Base-by-base conservation (phyloP, 2,113 vertebrate genomes). In the Gavialis gangeticus region DNA sequence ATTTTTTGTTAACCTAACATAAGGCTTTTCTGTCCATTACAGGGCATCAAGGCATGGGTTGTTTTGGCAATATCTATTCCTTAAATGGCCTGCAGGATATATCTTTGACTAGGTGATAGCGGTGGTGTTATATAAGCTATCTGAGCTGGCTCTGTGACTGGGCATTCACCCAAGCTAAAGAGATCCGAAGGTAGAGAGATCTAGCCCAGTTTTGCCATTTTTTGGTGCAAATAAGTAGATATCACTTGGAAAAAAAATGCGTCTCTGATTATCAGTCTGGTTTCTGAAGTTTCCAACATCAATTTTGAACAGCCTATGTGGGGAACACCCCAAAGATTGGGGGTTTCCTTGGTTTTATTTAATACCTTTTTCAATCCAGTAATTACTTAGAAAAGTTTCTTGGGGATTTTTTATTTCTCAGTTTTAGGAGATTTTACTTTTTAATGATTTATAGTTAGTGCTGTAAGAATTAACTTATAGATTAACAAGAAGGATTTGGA, bases 1-100 rank as follows among this genome's bases (percentile, higher is more conserved):
- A 1, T 54, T 24, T 3, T 59, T 73, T 1, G 0, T 18, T 3
- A 1, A 0, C n/a, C 55, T 5, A 1, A 12, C 12, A 28, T 21
- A 9, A 60, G n/a, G 25, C 67, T 22, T 19, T 14, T 69, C 24
- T 30, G 2, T 15, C 7, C 25, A 14, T 30, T 1, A 2, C 17
- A n/a, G 10, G 71, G 46, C 46, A 46, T 46, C 34, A 4, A 37
- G 9, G 14, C 3, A 12, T 0, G 6, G 7, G 5, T 6, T 3
- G 6, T 6, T 9, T 10, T 12, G 37, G 19, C 24, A 5, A 4
- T 12, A 14, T 37, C 1, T 1, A 17, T 37, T 73, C 18, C 59
- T 67, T 4, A 3, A 55, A 1, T 71, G 8, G 18, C 64, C 71
- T 19, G 2, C 10, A 58, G n/a, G 0, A 0, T 13, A 8, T 5